phyloP scores from a whole-genome alignment of 2,888 invertebrate genomes.

The Diarsia mendica region DNA sequence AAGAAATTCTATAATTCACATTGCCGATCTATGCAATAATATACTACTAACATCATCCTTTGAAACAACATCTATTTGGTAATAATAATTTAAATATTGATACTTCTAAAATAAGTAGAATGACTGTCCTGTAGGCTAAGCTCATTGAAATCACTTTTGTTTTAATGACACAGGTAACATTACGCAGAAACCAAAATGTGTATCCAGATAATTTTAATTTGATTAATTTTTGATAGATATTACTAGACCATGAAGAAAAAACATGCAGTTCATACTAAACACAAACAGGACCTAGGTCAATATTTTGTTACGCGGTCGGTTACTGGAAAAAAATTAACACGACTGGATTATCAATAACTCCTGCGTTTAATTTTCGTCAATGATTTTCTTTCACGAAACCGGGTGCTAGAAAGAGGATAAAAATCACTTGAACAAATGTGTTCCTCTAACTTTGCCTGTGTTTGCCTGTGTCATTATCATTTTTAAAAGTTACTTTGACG shows the following conservation, averaged over 20 bases:
- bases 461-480: conserved; percentile 29
- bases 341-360: neutral
- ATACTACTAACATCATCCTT: neutral
- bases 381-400: neutral
- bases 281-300: neutral
- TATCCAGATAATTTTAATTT: neutral
- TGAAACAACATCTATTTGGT: neutral
- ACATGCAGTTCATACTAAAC: neutral
- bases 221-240: neutral
- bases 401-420: neutral
- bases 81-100: neutral
- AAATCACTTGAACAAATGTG: neutral
- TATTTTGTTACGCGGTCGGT: neutral
- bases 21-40: neutral
- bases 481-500: conserved; percentile 23
- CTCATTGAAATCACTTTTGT: conserved; percentile 14
- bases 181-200: conserved; percentile 17
- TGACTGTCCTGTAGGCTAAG: conserved; percentile 30
- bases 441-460: conserved; percentile 46
- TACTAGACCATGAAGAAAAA: conserved; percentile 2
- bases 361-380: neutral
- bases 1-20: neutral
- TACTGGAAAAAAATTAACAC: neutral
- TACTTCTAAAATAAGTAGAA: conserved; percentile 12
- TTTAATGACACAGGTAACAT: conserved; percentile 23